Evolutionary conservation across 2,797 vertebrate species (phyloP), one percentile per base, ranked within the genome.

Genomic region (Novumbra hubbsi): DNA sequence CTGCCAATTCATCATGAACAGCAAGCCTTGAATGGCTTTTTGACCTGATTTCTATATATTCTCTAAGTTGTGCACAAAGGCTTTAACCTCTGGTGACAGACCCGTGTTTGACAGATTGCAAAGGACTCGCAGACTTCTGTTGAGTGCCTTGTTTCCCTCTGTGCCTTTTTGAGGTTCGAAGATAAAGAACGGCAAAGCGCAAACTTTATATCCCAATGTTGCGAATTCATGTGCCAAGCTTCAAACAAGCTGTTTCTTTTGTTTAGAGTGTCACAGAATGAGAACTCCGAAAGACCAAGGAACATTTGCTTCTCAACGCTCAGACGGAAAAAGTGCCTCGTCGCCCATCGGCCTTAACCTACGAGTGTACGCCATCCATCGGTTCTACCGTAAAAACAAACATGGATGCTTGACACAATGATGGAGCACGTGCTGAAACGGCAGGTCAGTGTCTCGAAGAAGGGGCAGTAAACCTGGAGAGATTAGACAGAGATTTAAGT

Each of bases 401-500:
- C 65, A 69, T 41, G 65, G 65, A 66, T 9, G 8, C 6, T 67
- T 60, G 71, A 68, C 75, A 68, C 38, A 50, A 34, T 77, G 68
- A 73, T 68, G 71, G 49, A 75, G 52, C 55, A 60, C 55, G 24
- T 60, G 55, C 12, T 60, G 55, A 60, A 60, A 60, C 7, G 55
- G n/a, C 55, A 60, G 55, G 55, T 60, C 55, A 60, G 55, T 60
- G 19, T 11, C 55, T 60, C 55, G 21, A 4, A 60, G 55, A 60
- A 60, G 21, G 55, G 55, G n/a, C 21, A 60, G 55, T 60, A 24
- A 60, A 60, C 55, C 24, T 60, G 21, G 21, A 60, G 55, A 60
- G 55, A 60, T 60, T 60, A 60, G 55, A 27, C 21, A 57, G 62
- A 85, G 81, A 81, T 83, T 82, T 80, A 76, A 66, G 15, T 83